A percentile compares a stretch with the other conserved stretches of the same genome.
Conservation (phyloP, 2,797 vertebrate species). For the Epinephelus malabaricus region DNA sequence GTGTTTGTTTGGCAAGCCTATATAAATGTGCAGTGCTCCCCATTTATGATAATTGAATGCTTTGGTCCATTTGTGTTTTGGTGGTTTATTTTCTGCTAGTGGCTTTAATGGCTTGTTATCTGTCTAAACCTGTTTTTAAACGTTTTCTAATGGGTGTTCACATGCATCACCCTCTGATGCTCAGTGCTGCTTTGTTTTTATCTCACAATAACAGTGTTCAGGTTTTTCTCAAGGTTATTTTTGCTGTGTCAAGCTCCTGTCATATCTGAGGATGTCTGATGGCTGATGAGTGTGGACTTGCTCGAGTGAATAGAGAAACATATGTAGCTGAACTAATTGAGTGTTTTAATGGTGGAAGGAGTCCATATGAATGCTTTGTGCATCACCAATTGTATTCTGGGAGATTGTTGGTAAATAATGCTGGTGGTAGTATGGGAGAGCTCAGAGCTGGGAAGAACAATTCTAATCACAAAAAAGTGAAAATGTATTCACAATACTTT, state of each 20-base stretch:
- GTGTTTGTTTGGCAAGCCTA: slow-evolving; percentile 48
- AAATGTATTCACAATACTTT: background rate
- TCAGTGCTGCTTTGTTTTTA: slow-evolving; percentile 40
- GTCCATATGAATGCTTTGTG: slow-evolving; percentile 16
- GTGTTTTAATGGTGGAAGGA: slow-evolving; percentile 1
- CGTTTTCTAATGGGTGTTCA: slow-evolving; percentile 68
- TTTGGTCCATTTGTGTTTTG: slow-evolving; percentile 79
- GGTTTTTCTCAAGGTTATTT: slow-evolving; percentile 60
- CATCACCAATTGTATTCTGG: slow-evolving; percentile 7
- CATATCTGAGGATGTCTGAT: slow-evolving; percentile 36
- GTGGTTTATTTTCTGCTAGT: slow-evolving; percentile 74
- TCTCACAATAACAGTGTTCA: slow-evolving; percentile 26
- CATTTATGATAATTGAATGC: slow-evolving; percentile 79
- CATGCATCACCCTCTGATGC: slow-evolving; percentile 55
- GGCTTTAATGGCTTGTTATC: slow-evolving; percentile 80
- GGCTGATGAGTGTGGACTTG: slow-evolving; percentile 24
- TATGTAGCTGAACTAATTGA: slow-evolving; percentile 36
- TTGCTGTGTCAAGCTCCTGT: slow-evolving; percentile 33
- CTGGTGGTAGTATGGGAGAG: too few species aligned
- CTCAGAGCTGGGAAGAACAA: background rate
- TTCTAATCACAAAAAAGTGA: background rate
- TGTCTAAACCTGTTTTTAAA: slow-evolving; percentile 78
- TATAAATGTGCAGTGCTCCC: slow-evolving; percentile 57
- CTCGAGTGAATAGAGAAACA: slow-evolving; percentile 7
- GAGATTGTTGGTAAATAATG: slow-evolving; percentile 16